phyloP scores from a whole-genome alignment of 2,888 invertebrate species.

The Drosophila recens region DNA sequence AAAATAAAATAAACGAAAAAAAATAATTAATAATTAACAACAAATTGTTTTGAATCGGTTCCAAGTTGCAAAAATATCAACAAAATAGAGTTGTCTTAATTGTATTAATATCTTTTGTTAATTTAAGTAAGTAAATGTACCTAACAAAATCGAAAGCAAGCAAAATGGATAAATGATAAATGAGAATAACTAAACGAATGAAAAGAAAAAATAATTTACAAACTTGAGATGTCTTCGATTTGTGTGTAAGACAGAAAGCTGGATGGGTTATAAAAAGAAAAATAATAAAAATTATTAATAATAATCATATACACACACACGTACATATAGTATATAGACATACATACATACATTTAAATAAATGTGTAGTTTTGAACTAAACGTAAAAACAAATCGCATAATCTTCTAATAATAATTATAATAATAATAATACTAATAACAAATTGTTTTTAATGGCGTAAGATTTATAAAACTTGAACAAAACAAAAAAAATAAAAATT shows the following conservation, averaged over 20 bases:
- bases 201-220: conserved; percentile 25
- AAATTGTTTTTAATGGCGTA: conserved; percentile 57
- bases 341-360: conserved; percentile 51
- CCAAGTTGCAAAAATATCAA: conserved; percentile 13
- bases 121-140: conserved; percentile 64
- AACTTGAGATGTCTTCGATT: conserved; percentile 60
- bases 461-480: conserved; percentile 39
- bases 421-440: conserved; percentile 35
- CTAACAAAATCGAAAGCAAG: conserved; percentile 52
- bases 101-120: conserved; percentile 23
- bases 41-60: conserved; percentile 3
- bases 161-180: background rate
- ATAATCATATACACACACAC: conserved; percentile 34
- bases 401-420: conserved; percentile 42
- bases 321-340: conserved; percentile 9
- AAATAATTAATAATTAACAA: conserved; percentile 1
- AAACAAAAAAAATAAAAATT: conserved; percentile 24
- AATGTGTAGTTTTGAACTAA: conserved; percentile 68
- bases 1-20: conserved; percentile 2
- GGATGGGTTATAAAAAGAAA: conserved; percentile 16
- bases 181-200: background rate
- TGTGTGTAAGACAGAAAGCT: conserved; percentile 27
- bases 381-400: conserved; percentile 48
- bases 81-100: conserved; percentile 14
- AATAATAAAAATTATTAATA: conserved; percentile 39